phyloP scores from a whole-genome alignment of 2,888 invertebrate species.

The Athalia cordata region DNA sequence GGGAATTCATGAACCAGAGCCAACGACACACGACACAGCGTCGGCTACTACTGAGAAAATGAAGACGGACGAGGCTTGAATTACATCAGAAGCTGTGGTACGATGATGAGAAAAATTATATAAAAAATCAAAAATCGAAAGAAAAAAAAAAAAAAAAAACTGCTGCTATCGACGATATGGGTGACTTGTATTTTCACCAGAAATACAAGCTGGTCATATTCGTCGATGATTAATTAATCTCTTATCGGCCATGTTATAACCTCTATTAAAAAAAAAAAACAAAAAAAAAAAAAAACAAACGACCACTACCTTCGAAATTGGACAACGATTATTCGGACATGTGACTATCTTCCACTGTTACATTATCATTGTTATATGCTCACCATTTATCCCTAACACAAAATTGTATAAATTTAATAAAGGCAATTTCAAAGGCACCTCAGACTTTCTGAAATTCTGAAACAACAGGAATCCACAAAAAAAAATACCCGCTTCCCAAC shows the following conservation, averaged over 20 bases:
- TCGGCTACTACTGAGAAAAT: constrained; percentile 68
- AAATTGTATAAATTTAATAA: constrained; percentile 36
- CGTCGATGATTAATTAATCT: background rate
- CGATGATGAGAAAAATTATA: too few species aligned
- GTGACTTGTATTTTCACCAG: constrained; percentile 40
- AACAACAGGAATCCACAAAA: background rate
- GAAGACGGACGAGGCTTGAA: constrained; percentile 67
- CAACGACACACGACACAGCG: constrained; percentile 56
- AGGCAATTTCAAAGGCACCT: constrained; percentile 25
- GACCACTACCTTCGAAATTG: constrained; percentile 2
- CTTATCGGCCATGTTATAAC: background rate
- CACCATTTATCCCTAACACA: background rate
- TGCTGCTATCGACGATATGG: background rate
- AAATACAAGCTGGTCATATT: constrained; percentile 21
- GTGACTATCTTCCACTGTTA: constrained; percentile 15
- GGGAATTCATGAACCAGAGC: constrained; percentile 73
- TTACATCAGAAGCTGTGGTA: too few species aligned
- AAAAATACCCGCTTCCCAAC: too few species aligned
- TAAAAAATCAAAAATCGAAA: too few species aligned
- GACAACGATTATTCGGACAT: constrained; percentile 32
- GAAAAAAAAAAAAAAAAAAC: too few species aligned
- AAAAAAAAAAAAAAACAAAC: background rate
- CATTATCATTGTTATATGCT: constrained; percentile 24
- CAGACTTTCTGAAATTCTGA: background rate
- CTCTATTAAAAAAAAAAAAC: background rate